Percentiles rank a stretch among this genome's conserved stretches.
Evolutionary conservation across 2,113 vertebrate genomes (phyloP).

Genomic region (Festucalex cinctus): DNA sequence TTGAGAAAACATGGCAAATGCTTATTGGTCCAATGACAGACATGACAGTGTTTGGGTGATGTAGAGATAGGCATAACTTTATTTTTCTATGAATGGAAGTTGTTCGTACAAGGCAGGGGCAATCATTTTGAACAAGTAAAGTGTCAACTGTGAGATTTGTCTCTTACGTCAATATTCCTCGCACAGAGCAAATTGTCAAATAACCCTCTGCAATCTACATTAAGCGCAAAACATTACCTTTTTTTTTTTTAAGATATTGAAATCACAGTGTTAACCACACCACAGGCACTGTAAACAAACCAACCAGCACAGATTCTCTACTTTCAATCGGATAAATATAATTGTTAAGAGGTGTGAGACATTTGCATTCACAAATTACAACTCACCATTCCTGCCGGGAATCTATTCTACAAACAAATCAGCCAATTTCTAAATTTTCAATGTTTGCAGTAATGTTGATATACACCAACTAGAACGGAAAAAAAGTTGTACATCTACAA

Average conservation of each 20-base stretch:
- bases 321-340: slow-evolving; percentile 33
- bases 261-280: slow-evolving; percentile 53
- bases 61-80: slow-evolving; percentile 75
- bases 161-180: slow-evolving; percentile 69
- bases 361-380: not conserved
- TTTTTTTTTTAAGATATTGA: slow-evolving; percentile 45
- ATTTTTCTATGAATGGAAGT: slow-evolving; percentile 79
- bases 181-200: slow-evolving; percentile 69
- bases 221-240: slow-evolving; percentile 49
- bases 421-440: not conserved
- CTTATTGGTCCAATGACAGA: slow-evolving; percentile 54
- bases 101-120: slow-evolving; percentile 75
- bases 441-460: not conserved
- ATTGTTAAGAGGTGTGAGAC: not conserved
- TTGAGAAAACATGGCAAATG: slow-evolving; percentile 56
- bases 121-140: slow-evolving; percentile 70
- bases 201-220: slow-evolving; percentile 48
- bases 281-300: slow-evolving; percentile 52
- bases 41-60: slow-evolving; percentile 46
- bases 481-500: not conserved
- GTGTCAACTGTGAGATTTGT: slow-evolving; percentile 68
- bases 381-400: not conserved
- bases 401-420: not conserved
- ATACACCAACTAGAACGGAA: not conserved
- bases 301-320: slow-evolving; percentile 27